Evolutionary conservation across 2,888 invertebrate species (phyloP).

Genomic region (Cryptops parisi): DNA sequence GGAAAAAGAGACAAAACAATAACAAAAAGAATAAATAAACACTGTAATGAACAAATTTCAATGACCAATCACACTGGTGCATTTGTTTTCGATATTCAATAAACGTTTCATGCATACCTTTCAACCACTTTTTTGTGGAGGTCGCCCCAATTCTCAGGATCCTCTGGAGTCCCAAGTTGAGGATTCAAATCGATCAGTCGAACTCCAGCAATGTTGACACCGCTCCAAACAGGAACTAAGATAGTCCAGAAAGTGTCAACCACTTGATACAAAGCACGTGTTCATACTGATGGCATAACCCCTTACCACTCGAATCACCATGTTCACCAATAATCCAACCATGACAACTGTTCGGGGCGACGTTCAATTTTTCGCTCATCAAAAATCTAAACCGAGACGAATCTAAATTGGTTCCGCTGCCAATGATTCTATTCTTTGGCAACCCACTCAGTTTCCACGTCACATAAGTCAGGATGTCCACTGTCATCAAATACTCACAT

Average conservation of each 20-base stretch:
- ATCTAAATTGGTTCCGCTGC: conserved; percentile 86
- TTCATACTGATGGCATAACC: not conserved
- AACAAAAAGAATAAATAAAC: too few relatives aligned
- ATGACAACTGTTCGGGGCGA: conserved; percentile 72
- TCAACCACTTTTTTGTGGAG: conserved; percentile 68
- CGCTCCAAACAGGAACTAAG: conserved; percentile 81
- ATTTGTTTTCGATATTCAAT: too few relatives aligned
- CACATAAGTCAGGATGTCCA: conserved; percentile 81
- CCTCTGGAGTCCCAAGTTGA: conserved; percentile 51
- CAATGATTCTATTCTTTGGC: conserved; percentile 72
- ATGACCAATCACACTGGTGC: too few relatives aligned
- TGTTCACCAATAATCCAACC: conserved; percentile 92
- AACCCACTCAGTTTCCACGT: conserved; percentile 89
- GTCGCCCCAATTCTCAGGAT: conserved; percentile 62
- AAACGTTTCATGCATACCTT: conserved; percentile 32
- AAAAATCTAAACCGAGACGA: conserved; percentile 80
- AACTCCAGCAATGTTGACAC: conserved; percentile 81
- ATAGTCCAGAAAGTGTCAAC: not conserved
- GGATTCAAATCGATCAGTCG: conserved; percentile 62
- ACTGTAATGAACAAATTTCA: too few relatives aligned
- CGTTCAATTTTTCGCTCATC: conserved; percentile 61
- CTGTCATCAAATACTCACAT: conserved; percentile 29
- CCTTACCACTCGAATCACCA: conserved; percentile 67
- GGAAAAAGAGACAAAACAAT: too few relatives aligned
- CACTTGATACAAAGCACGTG: not conserved